Evolutionary conservation across 1,140 invertebrate genomes (phyloP), one percentile per base, ranked within the genome.

Genomic region (Hyles euphorbiae): DNA sequence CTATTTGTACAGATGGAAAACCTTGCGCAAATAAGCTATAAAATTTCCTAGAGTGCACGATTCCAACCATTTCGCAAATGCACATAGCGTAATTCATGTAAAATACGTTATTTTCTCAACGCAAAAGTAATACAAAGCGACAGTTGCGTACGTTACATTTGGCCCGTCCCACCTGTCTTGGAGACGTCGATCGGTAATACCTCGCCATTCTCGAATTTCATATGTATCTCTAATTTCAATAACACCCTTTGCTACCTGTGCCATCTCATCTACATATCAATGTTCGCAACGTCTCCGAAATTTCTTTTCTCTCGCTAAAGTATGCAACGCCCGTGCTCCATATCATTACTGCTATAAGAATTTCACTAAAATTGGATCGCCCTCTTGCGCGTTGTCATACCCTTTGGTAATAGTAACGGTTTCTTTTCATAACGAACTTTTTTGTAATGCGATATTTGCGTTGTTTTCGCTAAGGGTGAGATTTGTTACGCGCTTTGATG

Each of bases 221-320:
- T 77, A 76, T 79, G 73, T 81, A 84, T 84, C 80, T 84, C 80
- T 87, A 83, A 87, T 86, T 87, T 84, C 81, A 86, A 86, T 86
- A 85, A 78, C 75, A 75, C 81, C 83, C 78, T 74, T 72, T 72
- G 64, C 72, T 83, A 86, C 83, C 79, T 83, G 79, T 74, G 74
- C 75, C 74, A 76, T 84, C 80, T 76, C 77, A 87, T 88, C 73
- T 86, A 72, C 83, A 86, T 88, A 83, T 85, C 83, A 88, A 88
- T 84, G 74, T 81, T 74, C 76, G 73, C 59, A 70, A 65, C 73
- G 81, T 81, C 75, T 81, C 67, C 63, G 70, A 83, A 81, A 82
- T 82, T 80, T 76, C 76, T 83, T 84, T 83, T 83, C 76, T 79
- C 73, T 75, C 70, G 74, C 75, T 80, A 82, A 83, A 81, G 70